Base-by-base conservation (phyloP, 2,888 invertebrate species). In the Linyphia triangularis region DNA sequence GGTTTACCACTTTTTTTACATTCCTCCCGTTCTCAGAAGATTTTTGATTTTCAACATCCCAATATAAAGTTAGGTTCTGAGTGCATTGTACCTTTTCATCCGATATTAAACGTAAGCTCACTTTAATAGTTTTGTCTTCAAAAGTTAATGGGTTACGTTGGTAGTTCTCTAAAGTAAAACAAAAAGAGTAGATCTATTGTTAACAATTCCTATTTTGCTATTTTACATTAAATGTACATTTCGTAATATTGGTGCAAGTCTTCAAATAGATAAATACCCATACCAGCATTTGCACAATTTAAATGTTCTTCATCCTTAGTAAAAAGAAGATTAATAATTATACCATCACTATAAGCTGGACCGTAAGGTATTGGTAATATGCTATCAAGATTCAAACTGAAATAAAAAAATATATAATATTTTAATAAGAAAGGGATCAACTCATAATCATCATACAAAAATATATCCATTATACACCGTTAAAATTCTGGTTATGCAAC, bases 341-440 rank as follows among this genome's bases (percentile, higher is more conserved):
- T n/a, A 57, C 33, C 59, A 57, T 69, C n/a, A 24, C 10, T 59
- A 19, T 37, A 57, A 10, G 81, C 51, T n/a, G 59, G 26, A n/a
- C 57, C 69, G 33, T 70, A 81, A 16, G 81, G 69, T 3, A 81
- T 26, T 7, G 81, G 81, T 16, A 59, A 59, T 26, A 33, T 24
- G 7, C 30, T 26, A n/a, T 69, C 57, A 2, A 57, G 24, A n/a
- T n/a, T 22, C 59, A 37, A 69, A 24, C 81, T 81, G 37, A 19
- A 70, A 67, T 37, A 13, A 65, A 19, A 65, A 65, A 33, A 33
- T 24, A 57, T 22, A 33, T 43, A 7, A 43, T 9, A 43, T 43
- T 9, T 7, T 16, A 16, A 43, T 43, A n/a, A n/a, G n/a, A n/a
- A n/a, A n/a, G n/a, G n/a, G n/a, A n/a, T n/a, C n/a, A n/a, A n/a